These are phyloP conservation scores for Xylocampa areola DNA, from an alignment of 2,888 invertebrate species.

Conservation along the genomic window DNA sequence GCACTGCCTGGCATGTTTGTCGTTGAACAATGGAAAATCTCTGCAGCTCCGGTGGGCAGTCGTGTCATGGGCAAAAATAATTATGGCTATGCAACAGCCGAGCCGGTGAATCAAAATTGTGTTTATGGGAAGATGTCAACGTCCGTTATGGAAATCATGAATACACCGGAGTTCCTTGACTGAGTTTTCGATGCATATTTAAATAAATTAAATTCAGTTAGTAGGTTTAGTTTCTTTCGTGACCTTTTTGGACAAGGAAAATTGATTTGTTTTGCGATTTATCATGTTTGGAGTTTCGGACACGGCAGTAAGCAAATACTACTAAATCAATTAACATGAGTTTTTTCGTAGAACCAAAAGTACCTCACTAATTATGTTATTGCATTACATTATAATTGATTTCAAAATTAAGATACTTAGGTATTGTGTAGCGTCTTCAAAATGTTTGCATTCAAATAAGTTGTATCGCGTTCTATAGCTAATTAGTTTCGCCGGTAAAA, in stretches of 20 bases:
- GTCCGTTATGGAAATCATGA: conserved; percentile 47
- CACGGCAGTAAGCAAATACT: too few species aligned
- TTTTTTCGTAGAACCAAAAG: too few species aligned
- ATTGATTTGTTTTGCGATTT: background rate
- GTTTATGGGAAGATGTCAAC: conserved; percentile 53
- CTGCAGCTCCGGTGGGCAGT: conserved; percentile 63
- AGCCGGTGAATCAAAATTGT: conserved; percentile 55
- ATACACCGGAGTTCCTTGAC: conserved; percentile 56
- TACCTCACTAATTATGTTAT: too few species aligned
- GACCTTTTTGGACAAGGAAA: conserved; percentile 7
- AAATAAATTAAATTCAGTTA: conserved; percentile 1
- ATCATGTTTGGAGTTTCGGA: too few species aligned
- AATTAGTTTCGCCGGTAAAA: background rate
- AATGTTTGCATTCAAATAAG: too few species aligned
- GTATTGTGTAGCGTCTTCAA: too few species aligned
- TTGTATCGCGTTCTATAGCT: background rate
- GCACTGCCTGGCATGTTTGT: conserved; percentile 18
- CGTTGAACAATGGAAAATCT: conserved; percentile 53
- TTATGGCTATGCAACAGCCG: conserved; percentile 56
- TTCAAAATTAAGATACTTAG: too few species aligned
- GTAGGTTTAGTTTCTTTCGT: conserved; percentile 16
- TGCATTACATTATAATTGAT: too few species aligned
- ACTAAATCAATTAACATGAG: too few species aligned
- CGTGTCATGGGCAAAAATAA: conserved; percentile 75
- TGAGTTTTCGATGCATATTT: conserved; percentile 38